Base-by-base conservation (phyloP, 2,888 invertebrate species). In the Morpho deidamia region DNA sequence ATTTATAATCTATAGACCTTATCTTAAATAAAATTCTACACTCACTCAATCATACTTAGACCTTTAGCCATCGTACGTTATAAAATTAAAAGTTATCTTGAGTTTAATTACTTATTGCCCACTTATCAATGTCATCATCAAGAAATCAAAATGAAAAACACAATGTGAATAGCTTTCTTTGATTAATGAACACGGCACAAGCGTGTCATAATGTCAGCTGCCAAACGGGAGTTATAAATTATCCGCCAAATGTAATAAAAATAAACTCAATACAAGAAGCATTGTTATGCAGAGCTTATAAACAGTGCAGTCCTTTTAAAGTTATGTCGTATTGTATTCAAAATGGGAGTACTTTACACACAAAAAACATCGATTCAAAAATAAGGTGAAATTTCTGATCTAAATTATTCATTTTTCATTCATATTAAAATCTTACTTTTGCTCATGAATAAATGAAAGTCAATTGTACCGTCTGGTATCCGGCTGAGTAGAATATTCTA, bases 161-260 rank as follows among this genome's bases (percentile, higher is more conserved):
- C 53, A 60, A 54, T 50, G 56, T 59, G 58, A 63, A 57, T 61
- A 54, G 55, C 57, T 61, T 61, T 58, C 58, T 59, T 59, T 66
- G 61, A 66, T 64, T 66, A 66, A 66, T 66, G 65, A 53, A 59
- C 54, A 57, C 55, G 60, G 51, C 54, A 57, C 52, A 48, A 58
- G 58, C 63, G 56, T 62, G 65, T 61, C 62, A 58, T 61, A 66
- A 63, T 62, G 64, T 66, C 63, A 61, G 63, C 65, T 62, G 65
- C 64, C 65, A 63, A 62, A 60, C 58, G 59, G 52, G 54, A 49
- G 61, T 60, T 58, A 62, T 66, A 64, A 64, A 66, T 66, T 66
- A 61, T 54, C 42, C 51, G 48, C 52, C 48, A 51, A 62, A 55
- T 59, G 53, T 56, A 57, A 48, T 47, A 56, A 59, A 59, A 59